A percentile compares a stretch with the other conserved stretches of the same genome.
phyloP scores from a whole-genome alignment of 2,888 invertebrate species.

The Petrolisthes cinctipes region DNA sequence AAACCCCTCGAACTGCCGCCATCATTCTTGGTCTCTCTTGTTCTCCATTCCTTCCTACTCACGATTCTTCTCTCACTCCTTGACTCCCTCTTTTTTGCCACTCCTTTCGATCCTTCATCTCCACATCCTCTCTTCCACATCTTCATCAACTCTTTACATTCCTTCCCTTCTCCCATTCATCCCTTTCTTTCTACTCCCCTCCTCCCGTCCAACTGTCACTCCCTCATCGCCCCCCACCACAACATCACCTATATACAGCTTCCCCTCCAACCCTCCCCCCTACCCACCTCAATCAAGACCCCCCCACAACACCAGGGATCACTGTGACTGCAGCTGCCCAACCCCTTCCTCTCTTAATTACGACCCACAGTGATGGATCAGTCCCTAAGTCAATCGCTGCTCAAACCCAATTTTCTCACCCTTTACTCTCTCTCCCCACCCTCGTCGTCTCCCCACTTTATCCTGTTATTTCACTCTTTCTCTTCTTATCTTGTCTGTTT shows the following conservation, averaged over 20 bases:
- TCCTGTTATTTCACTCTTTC: too few species aligned
- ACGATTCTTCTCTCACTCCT: too few species aligned
- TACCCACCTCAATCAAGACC: not conserved
- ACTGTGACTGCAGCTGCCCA: not conserved
- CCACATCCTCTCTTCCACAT: too few species aligned
- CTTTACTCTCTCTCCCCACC: too few species aligned
- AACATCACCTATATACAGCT: not conserved
- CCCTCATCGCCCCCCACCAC: not conserved
- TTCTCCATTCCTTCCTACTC: too few species aligned
- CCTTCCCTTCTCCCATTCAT: not conserved
- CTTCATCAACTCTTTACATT: too few species aligned
- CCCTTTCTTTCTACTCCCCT: not conserved
- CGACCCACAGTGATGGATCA: slow-evolving; percentile 23
- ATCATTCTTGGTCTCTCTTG: too few species aligned
- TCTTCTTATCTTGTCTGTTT: too few species aligned
- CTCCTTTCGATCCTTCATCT: too few species aligned
- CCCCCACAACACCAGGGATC: not conserved
- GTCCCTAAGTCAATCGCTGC: slow-evolving; percentile 29
- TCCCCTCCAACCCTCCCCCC: not conserved
- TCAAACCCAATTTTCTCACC: not conserved
- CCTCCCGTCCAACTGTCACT: not conserved
- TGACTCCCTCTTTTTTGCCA: too few species aligned
- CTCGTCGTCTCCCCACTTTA: too few species aligned
- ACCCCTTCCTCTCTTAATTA: slow-evolving; percentile 24
- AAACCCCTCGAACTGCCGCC: too few species aligned